Evolutionary conservation across 2,888 invertebrate genomes (phyloP), one percentile per base, ranked within the genome.

Genomic region (Dolichopus griseipennis): DNA sequence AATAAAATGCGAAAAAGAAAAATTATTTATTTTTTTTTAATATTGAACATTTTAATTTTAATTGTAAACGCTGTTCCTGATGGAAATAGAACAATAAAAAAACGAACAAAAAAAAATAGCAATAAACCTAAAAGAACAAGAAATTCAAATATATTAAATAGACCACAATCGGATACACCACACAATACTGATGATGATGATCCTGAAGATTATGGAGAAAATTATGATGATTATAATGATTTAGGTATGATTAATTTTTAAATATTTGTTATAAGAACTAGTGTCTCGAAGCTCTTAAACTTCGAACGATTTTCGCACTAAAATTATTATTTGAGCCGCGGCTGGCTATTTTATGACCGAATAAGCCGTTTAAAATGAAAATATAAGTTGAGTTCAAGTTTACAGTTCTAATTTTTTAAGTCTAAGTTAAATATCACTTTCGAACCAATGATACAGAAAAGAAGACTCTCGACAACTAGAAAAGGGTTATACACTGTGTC

Each of bases 141-240:
- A 64, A 62, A 43, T 41, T 7, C 62, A 65, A 33, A 41, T 67
- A 65, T 69, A 27, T 65, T 68, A 62, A 69, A 70, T 65, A 66
- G 68, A 52, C 71, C 69, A 20, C 71, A 70, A 61, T 66, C 69
- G 10, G 70, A 69, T 66, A n/a, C 65, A 34, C 69, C 70, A 21
- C 65, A 65, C 22, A 69, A 62, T 33, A 69, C 70, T 64, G 65
- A 68, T 22, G 68, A 33, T 33, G 70, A 69, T 66, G 33, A 65
- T 63, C 27, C 27, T 4, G 61, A 67, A 52, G 67, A 72, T 63
- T 67, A 68, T 64, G 69, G 68, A 43, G 68, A 70, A 33, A 66
- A 67, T 37, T 61, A 65, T 64, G 66, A 70, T 62, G 68, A 70
- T 27, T 65, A 67, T 52, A 52, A 43, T 64, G 66, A 63, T 67